Evolutionary conservation across 1,140 invertebrate species (phyloP).

Genomic region (Thaumetopoea pityocampa): DNA sequence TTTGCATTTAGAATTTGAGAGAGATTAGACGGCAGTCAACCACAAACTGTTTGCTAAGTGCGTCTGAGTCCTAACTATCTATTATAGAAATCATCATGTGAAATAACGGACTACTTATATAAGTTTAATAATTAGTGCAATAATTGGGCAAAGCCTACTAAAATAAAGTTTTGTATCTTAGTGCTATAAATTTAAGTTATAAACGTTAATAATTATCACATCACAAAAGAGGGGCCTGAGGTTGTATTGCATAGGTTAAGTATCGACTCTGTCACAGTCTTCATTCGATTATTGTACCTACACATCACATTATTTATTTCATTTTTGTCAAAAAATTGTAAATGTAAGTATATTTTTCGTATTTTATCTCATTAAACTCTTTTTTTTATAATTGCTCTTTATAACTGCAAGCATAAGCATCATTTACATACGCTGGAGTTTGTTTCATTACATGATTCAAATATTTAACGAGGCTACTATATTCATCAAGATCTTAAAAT

Average conservation of each 20-base stretch:
- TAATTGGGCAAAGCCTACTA: constrained; percentile 71
- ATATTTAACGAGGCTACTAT: constrained; percentile 52
- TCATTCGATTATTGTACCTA: constrained; percentile 19
- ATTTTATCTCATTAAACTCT: constrained; percentile 9
- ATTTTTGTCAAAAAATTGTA: constrained; percentile 25
- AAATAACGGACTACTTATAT: constrained; percentile 51
- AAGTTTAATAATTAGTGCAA: constrained; percentile 64
- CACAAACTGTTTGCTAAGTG: too few species aligned
- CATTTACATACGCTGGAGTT: constrained; percentile 6
- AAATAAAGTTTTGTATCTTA: constrained; percentile 64
- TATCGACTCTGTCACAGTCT: constrained; percentile 18
- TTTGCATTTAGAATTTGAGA: too few species aligned
- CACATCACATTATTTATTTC: constrained; percentile 26
- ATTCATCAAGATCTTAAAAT: constrained; percentile 31
- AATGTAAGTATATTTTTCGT: constrained; percentile 26
- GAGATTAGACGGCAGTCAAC: too few species aligned
- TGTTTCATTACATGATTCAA: constrained; percentile 28
- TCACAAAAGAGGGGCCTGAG: constrained; percentile 25
- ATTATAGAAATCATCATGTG: constrained; percentile 36
- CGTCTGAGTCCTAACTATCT: too few species aligned
- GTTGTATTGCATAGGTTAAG: constrained; percentile 29
- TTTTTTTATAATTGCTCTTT: constrained; percentile 13
- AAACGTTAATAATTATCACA: constrained; percentile 22
- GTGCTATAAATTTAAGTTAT: constrained; percentile 64
- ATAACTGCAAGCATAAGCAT: constrained; percentile 5